Evolutionary conservation across 2,113 vertebrate genomes (phyloP).

Genomic region (Callionymus lyra): DNA sequence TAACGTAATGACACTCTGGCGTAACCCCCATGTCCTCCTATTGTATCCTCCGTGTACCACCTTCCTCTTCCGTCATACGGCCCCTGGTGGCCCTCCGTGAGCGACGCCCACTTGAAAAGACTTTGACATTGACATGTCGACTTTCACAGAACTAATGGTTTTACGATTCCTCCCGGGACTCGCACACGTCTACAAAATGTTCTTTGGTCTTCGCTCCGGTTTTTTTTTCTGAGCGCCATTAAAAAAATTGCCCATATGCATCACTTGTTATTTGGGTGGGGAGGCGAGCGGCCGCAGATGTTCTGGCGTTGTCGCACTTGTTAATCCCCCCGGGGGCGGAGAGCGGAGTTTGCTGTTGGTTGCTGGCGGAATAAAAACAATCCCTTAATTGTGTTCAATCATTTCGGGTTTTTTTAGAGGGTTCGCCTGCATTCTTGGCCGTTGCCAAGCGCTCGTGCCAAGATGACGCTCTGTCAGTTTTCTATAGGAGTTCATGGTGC

Average conservation of each 20-base stretch:
- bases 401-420: conserved; percentile 14
- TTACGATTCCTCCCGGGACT: conserved; percentile 6
- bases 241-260: conserved; percentile 11
- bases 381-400: conserved; percentile 41
- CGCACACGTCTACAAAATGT: neutral
- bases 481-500: too few relatives aligned
- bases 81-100: conserved; percentile 5
- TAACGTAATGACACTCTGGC: too few relatives aligned
- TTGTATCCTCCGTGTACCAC: too few relatives aligned
- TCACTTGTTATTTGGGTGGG: conserved; percentile 13
- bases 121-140: conserved; percentile 15
- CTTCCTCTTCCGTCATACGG: neutral
- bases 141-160: conserved; percentile 15
- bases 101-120: conserved; percentile 16
- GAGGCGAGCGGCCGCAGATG: conserved; percentile 29
- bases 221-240: conserved; percentile 10
- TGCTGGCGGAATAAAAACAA: conserved; percentile 37
- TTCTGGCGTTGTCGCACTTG: conserved; percentile 29
- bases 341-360: conserved; percentile 27
- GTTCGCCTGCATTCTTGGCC: conserved; percentile 31
- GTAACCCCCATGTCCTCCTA: too few relatives aligned
- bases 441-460: conserved; percentile 42
- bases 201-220: conserved; percentile 5
- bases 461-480: conserved; percentile 23
- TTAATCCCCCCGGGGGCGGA: conserved; percentile 25